Evolutionary conservation across 1,140 invertebrate species (phyloP).

Genomic region (Polypedilum pembai): DNA sequence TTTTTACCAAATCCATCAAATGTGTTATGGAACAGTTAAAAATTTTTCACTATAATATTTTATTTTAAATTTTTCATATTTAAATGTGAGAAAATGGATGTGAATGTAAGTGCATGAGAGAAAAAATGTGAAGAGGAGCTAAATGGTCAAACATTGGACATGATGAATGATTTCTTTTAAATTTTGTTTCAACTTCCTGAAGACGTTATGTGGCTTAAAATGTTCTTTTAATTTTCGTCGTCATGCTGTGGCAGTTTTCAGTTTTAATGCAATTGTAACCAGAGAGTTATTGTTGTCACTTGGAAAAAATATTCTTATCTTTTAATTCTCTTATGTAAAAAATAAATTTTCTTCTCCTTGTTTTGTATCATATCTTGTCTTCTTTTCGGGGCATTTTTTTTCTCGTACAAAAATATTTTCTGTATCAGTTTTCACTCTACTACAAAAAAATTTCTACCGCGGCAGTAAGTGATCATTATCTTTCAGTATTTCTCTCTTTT

Average conservation of each 20-base stretch:
- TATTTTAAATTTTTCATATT: too few species aligned
- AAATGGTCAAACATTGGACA: slow-evolving; percentile 12
- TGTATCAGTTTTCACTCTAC: not conserved
- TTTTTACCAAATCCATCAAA: too few species aligned
- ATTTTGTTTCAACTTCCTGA: not conserved
- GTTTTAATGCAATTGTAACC: not conserved
- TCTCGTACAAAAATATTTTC: slow-evolving; percentile 6
- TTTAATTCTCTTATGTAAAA: not conserved
- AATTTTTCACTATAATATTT: too few species aligned
- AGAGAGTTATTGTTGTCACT: not conserved
- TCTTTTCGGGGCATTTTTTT: not conserved
- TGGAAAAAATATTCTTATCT: not conserved
- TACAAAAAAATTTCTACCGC: not conserved
- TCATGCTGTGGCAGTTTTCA: not conserved
- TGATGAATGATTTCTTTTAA: not conserved
- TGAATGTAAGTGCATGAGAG: too few species aligned
- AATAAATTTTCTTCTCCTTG: slow-evolving; percentile 5
- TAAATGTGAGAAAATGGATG: too few species aligned
- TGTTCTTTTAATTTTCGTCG: not conserved
- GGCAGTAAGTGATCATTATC: not conserved
- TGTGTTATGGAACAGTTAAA: too few species aligned
- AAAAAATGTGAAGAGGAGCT: too few species aligned
- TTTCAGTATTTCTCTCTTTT: too few species aligned
- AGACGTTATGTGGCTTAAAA: not conserved
- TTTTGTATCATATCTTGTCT: too few species aligned